phyloP scores from a whole-genome alignment of 1,140 invertebrate genomes.

The Psix sp. region DNA sequence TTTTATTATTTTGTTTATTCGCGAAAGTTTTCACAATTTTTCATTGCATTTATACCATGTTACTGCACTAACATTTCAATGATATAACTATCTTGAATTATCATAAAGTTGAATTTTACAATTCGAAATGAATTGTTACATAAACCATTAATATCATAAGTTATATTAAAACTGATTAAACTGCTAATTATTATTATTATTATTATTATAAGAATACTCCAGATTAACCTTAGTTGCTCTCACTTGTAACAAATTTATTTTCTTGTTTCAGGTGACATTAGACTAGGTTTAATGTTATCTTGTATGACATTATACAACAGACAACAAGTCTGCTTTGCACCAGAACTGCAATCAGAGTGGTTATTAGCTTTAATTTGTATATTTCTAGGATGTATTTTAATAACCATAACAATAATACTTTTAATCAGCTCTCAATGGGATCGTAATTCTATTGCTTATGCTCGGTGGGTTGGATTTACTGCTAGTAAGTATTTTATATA shows the following conservation, averaged over 20 bases:
- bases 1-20: too few relatives aligned
- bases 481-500: constrained; percentile 84
- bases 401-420: constrained; percentile 93
- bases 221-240: too few relatives aligned
- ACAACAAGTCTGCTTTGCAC: constrained; percentile 91
- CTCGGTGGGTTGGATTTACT: constrained; percentile 95
- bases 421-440: constrained; percentile 93
- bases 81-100: too few relatives aligned
- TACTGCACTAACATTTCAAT: too few relatives aligned
- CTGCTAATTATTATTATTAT: too few relatives aligned
- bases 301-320: constrained; percentile 95
- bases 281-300: constrained; percentile 94
- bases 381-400: constrained; percentile 93
- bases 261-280: constrained; percentile 80
- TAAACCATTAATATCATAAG: too few relatives aligned
- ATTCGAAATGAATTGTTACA: too few relatives aligned
- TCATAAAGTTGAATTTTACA: too few relatives aligned
- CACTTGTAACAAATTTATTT: constrained; percentile 25
- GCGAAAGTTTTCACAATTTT: too few relatives aligned
- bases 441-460: constrained; percentile 92
- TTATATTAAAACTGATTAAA: too few relatives aligned
- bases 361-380: constrained; percentile 92
- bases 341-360: constrained; percentile 93
- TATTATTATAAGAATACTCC: too few relatives aligned
- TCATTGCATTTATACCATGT: too few relatives aligned